Percentiles rank a stretch among this genome's conserved stretches.
Conservation (phyloP, 2,888 invertebrate genomes). For the Eretmocerus hayati region DNA sequence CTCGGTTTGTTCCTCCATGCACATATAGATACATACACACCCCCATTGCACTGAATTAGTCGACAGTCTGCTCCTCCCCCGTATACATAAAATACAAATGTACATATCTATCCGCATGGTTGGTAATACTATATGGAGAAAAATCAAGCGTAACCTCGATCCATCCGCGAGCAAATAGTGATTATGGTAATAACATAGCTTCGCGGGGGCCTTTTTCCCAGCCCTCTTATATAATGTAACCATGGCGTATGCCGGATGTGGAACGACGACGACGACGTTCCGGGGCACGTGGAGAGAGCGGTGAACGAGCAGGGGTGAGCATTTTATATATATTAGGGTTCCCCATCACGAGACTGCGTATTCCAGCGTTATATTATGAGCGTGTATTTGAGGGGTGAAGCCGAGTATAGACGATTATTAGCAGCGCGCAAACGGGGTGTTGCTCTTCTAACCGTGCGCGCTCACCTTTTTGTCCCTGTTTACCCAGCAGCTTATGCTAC, state of each 20-base stretch:
- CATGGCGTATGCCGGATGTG: conserved; percentile 9
- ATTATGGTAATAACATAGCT: conserved; percentile 29
- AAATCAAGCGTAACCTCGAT: neutral
- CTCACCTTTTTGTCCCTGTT: conserved; percentile 6
- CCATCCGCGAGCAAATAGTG: conserved; percentile 25
- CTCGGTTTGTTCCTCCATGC: too few relatives aligned
- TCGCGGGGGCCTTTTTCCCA: conserved; percentile 8
- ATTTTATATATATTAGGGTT: too few relatives aligned
- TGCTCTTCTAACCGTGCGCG: neutral
- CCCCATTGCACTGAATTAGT: too few relatives aligned
- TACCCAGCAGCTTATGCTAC: neutral
- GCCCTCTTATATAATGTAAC: conserved; percentile 8
- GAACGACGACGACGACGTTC: conserved; percentile 22
- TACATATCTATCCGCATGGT: too few relatives aligned
- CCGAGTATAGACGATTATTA: too few relatives aligned
- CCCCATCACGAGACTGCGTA: too few relatives aligned
- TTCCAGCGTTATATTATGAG: too few relatives aligned
- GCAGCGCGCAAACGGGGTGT: conserved; percentile 6
- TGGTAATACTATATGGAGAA: neutral
- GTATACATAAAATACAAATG: too few relatives aligned
- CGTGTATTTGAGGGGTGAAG: too few relatives aligned
- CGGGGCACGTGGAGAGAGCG: conserved; percentile 30
- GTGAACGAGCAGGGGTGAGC: conserved; percentile 14
- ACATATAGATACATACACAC: too few relatives aligned
- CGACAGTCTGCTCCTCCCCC: neutral